Base-by-base conservation (phyloP, 2,888 invertebrate genomes). In the Scaptomyza caliginosa region DNA sequence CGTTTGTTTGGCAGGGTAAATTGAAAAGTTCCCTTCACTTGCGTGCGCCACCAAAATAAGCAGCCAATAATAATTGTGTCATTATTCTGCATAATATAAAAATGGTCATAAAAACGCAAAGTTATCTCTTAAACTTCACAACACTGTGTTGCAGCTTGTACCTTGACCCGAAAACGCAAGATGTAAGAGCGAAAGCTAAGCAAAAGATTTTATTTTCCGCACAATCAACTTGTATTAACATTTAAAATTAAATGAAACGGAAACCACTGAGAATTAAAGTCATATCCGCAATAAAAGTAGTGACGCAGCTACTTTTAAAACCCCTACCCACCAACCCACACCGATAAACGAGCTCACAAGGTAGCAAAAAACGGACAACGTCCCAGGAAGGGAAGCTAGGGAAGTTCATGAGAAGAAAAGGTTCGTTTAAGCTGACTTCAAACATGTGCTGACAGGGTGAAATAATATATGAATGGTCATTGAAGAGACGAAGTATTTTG, bases 31-130 rank as follows among this genome's bases (percentile, higher is more conserved):
- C 56, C 74, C 62, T 76, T 78, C 79, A 78, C 57, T 66, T 60
- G 46, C 46, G 49, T 63, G 46, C 49, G 55, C 55, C 65, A 59
- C 68, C 13, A 32, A 81, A 72, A 58, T 62, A 65, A 57, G 64
- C 58, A 66, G 68, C 77, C 84, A 80, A 80, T 80, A 80, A 80
- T 80, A 80, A 80, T 80, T 84, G 73, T 69, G 65, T 51, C 79
- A 80, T 80, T 83, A 80, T 69, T 51, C 56, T 43, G 46, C 74
- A 60, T 78, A 70, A 50, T 73, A 60, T 60, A 57, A 62, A 71
- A 62, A 60, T 54, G 62, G 64, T 59, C 81, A 60, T 83, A 67
- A 78, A 70, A 71, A 78, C 26, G 38, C n/a, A n/a, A 71, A 71
- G 58, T 81, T 71, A 84, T 67, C 82, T 67, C 78, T 65, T 10